phyloP scores from a whole-genome alignment of 2,888 invertebrate species.

The Coleophora flavipennella region DNA sequence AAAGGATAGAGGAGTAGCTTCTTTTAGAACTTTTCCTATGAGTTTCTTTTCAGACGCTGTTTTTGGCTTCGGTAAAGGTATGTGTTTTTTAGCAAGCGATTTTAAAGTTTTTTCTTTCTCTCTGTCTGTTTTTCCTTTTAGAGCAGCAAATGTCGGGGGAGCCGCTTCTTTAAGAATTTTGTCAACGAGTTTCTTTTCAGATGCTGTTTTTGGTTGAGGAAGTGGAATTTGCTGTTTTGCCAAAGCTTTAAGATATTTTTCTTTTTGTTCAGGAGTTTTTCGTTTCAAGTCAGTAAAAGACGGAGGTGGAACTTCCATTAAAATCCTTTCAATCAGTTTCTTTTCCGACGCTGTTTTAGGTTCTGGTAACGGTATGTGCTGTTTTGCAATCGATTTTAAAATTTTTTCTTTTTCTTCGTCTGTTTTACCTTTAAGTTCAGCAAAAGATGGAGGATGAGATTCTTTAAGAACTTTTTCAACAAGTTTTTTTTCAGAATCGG shows the following conservation, averaged over 20 bases:
- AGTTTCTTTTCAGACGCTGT: slow-evolving; percentile 12
- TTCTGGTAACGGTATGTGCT: slow-evolving; percentile 23
- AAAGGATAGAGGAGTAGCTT: slow-evolving; percentile 17
- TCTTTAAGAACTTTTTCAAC: slow-evolving; percentile 16
- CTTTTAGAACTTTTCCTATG: slow-evolving; percentile 15
- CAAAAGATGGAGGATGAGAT: slow-evolving; percentile 19
- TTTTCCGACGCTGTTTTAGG: slow-evolving; percentile 24
- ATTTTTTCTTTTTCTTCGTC: slow-evolving; percentile 22
- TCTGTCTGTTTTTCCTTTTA: too few species aligned
- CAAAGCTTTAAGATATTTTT: slow-evolving; percentile 21
- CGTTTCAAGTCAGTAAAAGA: slow-evolving; percentile 22
- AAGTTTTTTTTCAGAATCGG: slow-evolving; percentile 30
- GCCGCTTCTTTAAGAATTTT: slow-evolving; percentile 5
- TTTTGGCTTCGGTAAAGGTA: slow-evolving; percentile 25
- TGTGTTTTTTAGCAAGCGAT: slow-evolving; percentile 9
- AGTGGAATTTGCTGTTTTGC: slow-evolving; percentile 21
- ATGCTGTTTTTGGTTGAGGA: slow-evolving; percentile 21
- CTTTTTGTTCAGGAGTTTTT: slow-evolving; percentile 23
- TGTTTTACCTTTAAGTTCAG: slow-evolving; percentile 26
- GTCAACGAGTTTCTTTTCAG: slow-evolving; percentile 22
- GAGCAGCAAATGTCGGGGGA: too few species aligned
- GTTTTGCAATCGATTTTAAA: slow-evolving; percentile 17
- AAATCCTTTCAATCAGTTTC: slow-evolving; percentile 19
- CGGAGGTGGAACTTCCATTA: slow-evolving; percentile 10
- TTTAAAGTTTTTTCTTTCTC: too few species aligned